Percentiles rank a stretch among this genome's conserved stretches.
Conservation (phyloP, 1,140 invertebrate species). For the Orussus abietinus region DNA sequence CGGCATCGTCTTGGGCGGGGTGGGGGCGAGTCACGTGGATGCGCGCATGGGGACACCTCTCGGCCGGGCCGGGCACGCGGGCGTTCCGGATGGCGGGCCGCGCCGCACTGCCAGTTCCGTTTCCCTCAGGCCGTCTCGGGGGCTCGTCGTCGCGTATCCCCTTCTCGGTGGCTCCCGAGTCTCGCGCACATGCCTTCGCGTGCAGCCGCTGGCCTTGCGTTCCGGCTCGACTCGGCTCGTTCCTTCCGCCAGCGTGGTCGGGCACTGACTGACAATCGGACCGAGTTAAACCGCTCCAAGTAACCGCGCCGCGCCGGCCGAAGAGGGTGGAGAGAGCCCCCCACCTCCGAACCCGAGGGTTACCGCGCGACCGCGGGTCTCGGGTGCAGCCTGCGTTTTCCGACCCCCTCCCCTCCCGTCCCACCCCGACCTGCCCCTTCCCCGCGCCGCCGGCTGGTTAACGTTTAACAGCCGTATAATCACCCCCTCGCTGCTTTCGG, state of each 20-base stretch:
- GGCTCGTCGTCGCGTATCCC: neutral
- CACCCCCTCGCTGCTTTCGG: neutral
- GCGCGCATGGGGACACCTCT: neutral
- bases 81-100: slow-evolving; percentile 19
- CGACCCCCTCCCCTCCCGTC: too few species aligned
- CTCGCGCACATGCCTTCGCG: slow-evolving; percentile 20
- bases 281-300: slow-evolving; percentile 30
- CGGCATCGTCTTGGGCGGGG: too few species aligned
- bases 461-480: slow-evolving; percentile 8
- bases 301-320: slow-evolving; percentile 20
- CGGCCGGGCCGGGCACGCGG: neutral
- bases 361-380: too few species aligned
- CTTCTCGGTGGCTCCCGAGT: neutral
- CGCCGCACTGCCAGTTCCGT: slow-evolving; percentile 29
- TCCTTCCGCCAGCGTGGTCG: slow-evolving; percentile 14
- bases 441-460: neutral
- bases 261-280: slow-evolving; percentile 30
- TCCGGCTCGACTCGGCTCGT: slow-evolving; percentile 21
- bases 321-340: neutral
- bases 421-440: neutral
- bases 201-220: too few species aligned
- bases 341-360: slow-evolving; percentile 3
- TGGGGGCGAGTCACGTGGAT: neutral
- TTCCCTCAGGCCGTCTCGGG: slow-evolving; percentile 8
- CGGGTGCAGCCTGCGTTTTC: too few species aligned